Evolutionary conservation across 2,113 vertebrate genomes (phyloP), one percentile per base, ranked within the genome.

Genomic region (Albula goreensis): DNA sequence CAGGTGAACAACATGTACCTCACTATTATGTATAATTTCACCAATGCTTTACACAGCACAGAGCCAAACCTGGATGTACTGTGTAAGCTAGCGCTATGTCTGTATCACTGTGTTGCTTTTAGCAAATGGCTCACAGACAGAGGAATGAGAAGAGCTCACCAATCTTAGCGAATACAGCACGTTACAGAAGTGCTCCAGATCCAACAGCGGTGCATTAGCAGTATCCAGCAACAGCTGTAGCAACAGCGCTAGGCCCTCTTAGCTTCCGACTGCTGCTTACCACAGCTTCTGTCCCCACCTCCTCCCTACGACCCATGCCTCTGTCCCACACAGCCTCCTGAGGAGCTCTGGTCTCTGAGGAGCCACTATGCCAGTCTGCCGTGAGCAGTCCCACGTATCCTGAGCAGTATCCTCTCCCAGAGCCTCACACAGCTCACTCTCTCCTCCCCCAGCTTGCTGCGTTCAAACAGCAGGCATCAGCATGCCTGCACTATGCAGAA

Each of bases 381-480:
- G 31, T 41, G 31, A 41, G 31, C 31, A 41, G 31, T 41, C n/a
- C n/a, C n/a, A n/a, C n/a, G n/a, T n/a, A n/a, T n/a, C n/a, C n/a
- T n/a, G n/a, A 93, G 91, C 93, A 90, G 89, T 89, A 88, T 87
- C 89, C 91, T 88, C 88, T 17, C 80, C 48, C 51, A 87, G 25
- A 90, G 90, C 90, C 90, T 81, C 89, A 86, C 78, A 57, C 85
- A 57, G 88, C 88, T 89, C 91, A 78, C 52, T 89, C 88, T 88
- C 88, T 86, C 91, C 91, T 89, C 91, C 86, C 89, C 91, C 87
- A 83, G 89, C 90, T 85, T 60, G 83, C 86, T 91, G 89, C 91
- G 92, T 93, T 94, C 90, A 93, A 91, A 92, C 86, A 92, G 92
- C 92, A 94, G 90, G 93, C 89, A 89, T 41, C 31, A 91, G 91